phyloP scores from a whole-genome alignment of 1,140 invertebrate species.

The Drosophila orena region DNA sequence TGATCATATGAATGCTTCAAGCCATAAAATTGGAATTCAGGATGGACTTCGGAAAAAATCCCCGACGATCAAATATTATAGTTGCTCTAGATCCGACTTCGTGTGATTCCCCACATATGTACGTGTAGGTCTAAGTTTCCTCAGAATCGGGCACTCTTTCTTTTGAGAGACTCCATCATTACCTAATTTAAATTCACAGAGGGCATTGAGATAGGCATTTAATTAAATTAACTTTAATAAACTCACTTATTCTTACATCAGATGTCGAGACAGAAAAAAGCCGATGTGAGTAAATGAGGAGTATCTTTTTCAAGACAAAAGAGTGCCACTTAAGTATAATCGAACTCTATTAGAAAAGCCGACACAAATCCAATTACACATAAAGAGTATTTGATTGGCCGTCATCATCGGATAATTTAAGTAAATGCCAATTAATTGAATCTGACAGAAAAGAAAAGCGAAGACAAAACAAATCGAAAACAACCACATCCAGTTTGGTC shows the following conservation, averaged over 20 bases:
- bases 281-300: background rate
- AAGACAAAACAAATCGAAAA: slow-evolving; percentile 3
- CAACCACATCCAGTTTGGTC: slow-evolving; percentile 19
- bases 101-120: slow-evolving; percentile 1
- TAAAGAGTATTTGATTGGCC: slow-evolving; percentile 12
- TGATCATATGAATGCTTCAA: background rate
- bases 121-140: too few relatives aligned
- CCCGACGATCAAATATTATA: background rate
- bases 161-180: background rate
- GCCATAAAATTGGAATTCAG: background rate
- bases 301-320: background rate
- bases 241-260: too few relatives aligned
- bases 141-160: background rate
- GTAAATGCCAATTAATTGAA: slow-evolving; percentile 34
- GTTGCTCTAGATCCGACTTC: background rate
- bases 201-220: too few relatives aligned
- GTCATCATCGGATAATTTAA: slow-evolving; percentile 22
- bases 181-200: too few relatives aligned
- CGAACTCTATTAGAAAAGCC: background rate
- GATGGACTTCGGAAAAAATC: background rate
- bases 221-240: too few relatives aligned
- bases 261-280: background rate
- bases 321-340: background rate
- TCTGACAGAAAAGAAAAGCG: background rate
- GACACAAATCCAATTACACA: background rate